These are phyloP conservation scores for Galaxias olidus DNA, from an alignment of 2,797 vertebrate species.

Conservation along the genomic window DNA sequence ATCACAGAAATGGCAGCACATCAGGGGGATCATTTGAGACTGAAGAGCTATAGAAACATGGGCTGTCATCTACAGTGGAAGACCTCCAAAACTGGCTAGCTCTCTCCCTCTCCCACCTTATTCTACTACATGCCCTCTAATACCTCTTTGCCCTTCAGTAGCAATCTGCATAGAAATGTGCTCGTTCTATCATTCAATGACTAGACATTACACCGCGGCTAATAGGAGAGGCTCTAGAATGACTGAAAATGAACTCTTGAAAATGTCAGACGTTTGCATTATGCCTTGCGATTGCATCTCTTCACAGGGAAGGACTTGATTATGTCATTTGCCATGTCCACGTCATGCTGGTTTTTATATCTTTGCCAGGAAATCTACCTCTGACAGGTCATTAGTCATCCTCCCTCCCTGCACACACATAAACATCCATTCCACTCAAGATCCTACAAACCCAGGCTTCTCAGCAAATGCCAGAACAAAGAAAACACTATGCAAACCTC, in stretches of 20 bases:
- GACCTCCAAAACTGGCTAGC: constrained; percentile 59
- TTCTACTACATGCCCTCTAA: constrained; percentile 68
- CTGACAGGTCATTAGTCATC: constrained; percentile 77
- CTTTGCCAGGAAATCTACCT: constrained; percentile 78
- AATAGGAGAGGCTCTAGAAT: constrained; percentile 61
- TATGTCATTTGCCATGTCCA: constrained; percentile 78
- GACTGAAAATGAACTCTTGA: constrained; percentile 68
- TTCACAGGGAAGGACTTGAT: constrained; percentile 69
- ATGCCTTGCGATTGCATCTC: constrained; percentile 68
- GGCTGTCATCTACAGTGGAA: constrained; percentile 68
- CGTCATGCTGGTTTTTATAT: constrained; percentile 76
- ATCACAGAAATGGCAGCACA: constrained; percentile 78
- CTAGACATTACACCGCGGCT: constrained; percentile 70
- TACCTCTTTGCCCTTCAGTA: constrained; percentile 74
- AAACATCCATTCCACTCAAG: constrained; percentile 72
- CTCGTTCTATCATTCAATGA: constrained; percentile 71
- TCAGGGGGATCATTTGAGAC: constrained; percentile 78
- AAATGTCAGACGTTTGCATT: constrained; percentile 72
- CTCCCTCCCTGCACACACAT: constrained; percentile 64
- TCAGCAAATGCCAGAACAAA: constrained; percentile 69
- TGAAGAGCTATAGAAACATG: constrained; percentile 74
- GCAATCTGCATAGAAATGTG: constrained; percentile 75
- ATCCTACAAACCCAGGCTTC: constrained; percentile 62
- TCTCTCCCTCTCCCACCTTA: constrained; percentile 46
- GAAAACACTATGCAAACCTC: constrained; percentile 67